Conservation (phyloP, 2,888 invertebrate genomes). For the Orthonevra nobilis region DNA sequence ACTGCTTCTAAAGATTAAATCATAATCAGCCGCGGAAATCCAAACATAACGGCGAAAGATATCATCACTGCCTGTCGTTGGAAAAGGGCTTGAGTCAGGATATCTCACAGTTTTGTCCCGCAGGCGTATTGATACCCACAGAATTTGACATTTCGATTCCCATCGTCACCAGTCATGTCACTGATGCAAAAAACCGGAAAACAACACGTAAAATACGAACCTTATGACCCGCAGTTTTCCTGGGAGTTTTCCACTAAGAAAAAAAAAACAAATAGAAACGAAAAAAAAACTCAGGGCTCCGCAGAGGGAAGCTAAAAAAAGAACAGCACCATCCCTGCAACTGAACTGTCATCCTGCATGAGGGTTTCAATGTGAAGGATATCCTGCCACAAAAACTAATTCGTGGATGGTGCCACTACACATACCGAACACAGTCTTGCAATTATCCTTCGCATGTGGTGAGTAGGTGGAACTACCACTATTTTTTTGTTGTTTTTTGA, state of each 20-base stretch:
- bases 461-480: no score
- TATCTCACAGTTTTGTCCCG: slow-evolving; percentile 1
- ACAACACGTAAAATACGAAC: not conserved
- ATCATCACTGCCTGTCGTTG: not conserved
- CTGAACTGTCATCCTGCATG: slow-evolving; percentile 20
- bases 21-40: not conserved
- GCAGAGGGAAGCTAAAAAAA: no score
- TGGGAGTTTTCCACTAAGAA: slow-evolving; percentile 23
- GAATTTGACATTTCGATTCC: slow-evolving; percentile 25
- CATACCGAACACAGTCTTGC: no score
- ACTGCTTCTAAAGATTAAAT: no score
- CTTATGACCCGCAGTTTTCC: slow-evolving; percentile 41
- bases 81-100: not conserved
- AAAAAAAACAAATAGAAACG: not conserved
- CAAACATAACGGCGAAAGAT: slow-evolving; percentile 16
- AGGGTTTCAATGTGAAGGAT: slow-evolving; percentile 5
- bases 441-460: slow-evolving; percentile 31
- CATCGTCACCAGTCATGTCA: slow-evolving; percentile 14
- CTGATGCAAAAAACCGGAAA: slow-evolving; percentile 16
- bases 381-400: slow-evolving; percentile 22
- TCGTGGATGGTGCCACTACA: slow-evolving; percentile 17
- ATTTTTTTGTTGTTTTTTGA: no score
- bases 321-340: not conserved
- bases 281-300: no score
- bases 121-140: slow-evolving; percentile 5